phyloP scores from a whole-genome alignment of 2,797 vertebrate genomes.

The Dendrocincla tyrannina region DNA sequence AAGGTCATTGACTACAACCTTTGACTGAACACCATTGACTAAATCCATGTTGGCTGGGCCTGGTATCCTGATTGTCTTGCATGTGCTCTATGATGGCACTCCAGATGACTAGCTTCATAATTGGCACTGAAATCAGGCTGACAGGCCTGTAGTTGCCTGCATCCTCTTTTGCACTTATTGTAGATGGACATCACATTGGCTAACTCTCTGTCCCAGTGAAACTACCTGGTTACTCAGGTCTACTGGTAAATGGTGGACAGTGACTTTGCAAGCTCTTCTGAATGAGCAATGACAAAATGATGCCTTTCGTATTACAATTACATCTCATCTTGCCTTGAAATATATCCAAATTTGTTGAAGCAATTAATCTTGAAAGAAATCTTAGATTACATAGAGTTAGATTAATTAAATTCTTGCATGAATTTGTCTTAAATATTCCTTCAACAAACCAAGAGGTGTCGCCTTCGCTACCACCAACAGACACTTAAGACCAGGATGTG shows the following conservation, averaged over 20 bases:
- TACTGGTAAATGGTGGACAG: not conserved
- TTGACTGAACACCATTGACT: no score
- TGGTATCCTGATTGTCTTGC: not conserved
- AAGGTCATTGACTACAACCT: no score
- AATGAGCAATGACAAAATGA: not conserved
- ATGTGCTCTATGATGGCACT: not conserved
- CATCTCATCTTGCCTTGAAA: not conserved
- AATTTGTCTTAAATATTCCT: not conserved
- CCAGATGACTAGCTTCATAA: not conserved
- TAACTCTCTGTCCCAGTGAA: not conserved
- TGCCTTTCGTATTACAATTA: not conserved
- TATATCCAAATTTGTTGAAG: not conserved
- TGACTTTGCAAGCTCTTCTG: not conserved
- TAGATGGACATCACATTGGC: no score
- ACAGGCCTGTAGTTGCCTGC: not conserved
- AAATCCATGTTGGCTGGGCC: not conserved
- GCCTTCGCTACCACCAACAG: not conserved
- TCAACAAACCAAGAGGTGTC: not conserved
- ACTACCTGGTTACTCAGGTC: not conserved
- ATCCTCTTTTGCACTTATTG: not conserved
- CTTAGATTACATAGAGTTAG: not conserved
- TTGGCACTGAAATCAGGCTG: fast-evolving
- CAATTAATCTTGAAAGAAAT: not conserved
- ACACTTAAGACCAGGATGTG: not conserved
- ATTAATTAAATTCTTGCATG: not conserved